Base-by-base conservation (phyloP, 1,140 invertebrate genomes). In the Drosophila mojavensis region DNA sequence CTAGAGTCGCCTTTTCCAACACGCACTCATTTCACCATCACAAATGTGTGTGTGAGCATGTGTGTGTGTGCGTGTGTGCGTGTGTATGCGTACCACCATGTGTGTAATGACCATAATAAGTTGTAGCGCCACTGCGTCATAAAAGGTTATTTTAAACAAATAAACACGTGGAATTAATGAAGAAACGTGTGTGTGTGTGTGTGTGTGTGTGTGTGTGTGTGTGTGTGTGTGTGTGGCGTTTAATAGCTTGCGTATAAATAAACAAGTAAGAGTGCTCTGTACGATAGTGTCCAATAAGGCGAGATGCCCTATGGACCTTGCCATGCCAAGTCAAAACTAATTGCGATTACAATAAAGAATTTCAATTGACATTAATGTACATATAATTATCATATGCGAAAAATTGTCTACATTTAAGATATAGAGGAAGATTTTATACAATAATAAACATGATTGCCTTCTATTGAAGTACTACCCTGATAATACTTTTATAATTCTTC, bases 131-230 rank as follows among this genome's bases (percentile, higher is more conserved):
- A 85, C 69, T 81, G 78, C 74, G 55, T 66, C 81, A 59, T 85
- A 85, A 85, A 85, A 85, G 81, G 81, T 85, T 85, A 85, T 70
- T 85, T 85, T 81, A 85, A 85, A 85, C 82, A 85, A 85, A 85
- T 85, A 85, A 85, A 85, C 81, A 85, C 81, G 81, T 85, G 78
- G 81, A 85, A 80, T 84, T 84, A 78, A 85, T 85, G 70, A 85
- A 81, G 81, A 85, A 85, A 85, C 81, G 78, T 85, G 75, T 85
- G 75, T 81, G 28, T 30, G 75, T 81, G 28, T 30, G 28, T 30
- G 78, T 85, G 75, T 85, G 75, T 81, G 28, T 30, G 75, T 81
- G 28, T 30, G 28, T 30, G 77, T 78, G 79, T n/a, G 78, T 85
- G 75, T 85, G 75, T 81, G 28, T 30, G 75, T 81, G 28, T 30